A percentile compares a stretch with the other conserved stretches of the same genome.
These are phyloP conservation scores for Malacoctenus gilli DNA, from an alignment of 2,797 vertebrate species.

Conservation along the genomic window DNA sequence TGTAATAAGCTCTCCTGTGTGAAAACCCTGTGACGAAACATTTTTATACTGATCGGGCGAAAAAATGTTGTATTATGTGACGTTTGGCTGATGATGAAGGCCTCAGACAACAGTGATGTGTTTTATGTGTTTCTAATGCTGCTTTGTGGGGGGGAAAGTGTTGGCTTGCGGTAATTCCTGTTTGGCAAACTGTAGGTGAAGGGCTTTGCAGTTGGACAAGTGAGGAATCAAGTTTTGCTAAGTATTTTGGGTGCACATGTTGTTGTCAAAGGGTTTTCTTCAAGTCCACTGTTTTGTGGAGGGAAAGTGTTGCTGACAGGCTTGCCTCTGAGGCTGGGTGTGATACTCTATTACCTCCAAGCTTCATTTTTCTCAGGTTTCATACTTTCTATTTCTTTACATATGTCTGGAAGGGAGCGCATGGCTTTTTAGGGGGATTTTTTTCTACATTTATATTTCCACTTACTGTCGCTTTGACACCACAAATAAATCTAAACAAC, in stretches of 20 bases:
- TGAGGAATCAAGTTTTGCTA: slow-evolving; percentile 17
- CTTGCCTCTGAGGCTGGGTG: slow-evolving; percentile 14
- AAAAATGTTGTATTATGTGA: background rate
- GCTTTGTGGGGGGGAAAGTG: background rate
- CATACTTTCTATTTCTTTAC: slow-evolving; percentile 18
- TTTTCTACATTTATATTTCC: slow-evolving; percentile 9
- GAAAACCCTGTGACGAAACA: background rate
- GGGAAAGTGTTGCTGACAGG: too few species aligned
- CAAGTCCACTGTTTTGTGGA: slow-evolving; percentile 18
- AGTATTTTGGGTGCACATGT: background rate
- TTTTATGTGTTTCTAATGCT: slow-evolving; percentile 12
- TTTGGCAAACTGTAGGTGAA: slow-evolving; percentile 21
- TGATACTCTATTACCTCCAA: slow-evolving; percentile 21
- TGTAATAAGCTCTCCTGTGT: too few species aligned
- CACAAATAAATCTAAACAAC: slow-evolving; percentile 14
- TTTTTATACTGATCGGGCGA: background rate
- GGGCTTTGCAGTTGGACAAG: slow-evolving; percentile 8
- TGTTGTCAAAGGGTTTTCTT: slow-evolving; percentile 5
- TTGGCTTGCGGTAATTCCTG: slow-evolving; percentile 12
- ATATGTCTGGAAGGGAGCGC: slow-evolving; percentile 36
- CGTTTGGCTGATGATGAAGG: slow-evolving; percentile 9
- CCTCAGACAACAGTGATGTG: slow-evolving; percentile 1
- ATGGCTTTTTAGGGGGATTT: slow-evolving; percentile 24
- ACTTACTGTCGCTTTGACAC: slow-evolving; percentile 6
- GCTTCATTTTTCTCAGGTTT: slow-evolving; percentile 36